phyloP scores from a whole-genome alignment of 2,113 vertebrate genomes.

The Pseudonaja textilis region DNA sequence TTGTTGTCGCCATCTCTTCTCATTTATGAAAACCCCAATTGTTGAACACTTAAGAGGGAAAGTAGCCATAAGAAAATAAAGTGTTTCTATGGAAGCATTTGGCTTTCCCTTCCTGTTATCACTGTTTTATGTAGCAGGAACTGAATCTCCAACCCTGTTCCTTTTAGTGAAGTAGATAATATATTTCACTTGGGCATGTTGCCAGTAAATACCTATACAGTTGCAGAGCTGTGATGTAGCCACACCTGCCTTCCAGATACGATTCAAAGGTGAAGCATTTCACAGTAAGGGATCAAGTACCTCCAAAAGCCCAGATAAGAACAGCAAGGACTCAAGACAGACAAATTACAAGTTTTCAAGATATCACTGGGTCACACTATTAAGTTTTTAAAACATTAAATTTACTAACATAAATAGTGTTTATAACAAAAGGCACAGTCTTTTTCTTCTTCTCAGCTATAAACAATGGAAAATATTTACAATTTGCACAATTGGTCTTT shows the following conservation, averaged over 20 bases:
- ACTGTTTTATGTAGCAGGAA: not conserved
- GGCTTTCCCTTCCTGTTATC: not conserved
- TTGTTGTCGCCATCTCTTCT: not conserved
- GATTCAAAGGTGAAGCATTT: not conserved
- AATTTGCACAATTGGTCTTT: conserved; percentile 73
- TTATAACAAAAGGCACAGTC: conserved; percentile 90
- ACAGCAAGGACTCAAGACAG: not conserved
- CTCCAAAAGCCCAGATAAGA: not conserved
- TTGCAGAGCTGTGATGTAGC: no score
- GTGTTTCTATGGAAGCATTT: not conserved
- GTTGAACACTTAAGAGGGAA: not conserved
- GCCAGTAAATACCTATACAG: not conserved
- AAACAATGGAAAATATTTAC: conserved; percentile 84
- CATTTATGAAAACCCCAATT: not conserved
- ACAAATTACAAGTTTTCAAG: not conserved
- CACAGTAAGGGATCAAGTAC: not conserved
- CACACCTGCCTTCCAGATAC: not conserved
- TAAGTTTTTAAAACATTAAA: conserved; percentile 69
- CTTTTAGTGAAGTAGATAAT: not conserved
- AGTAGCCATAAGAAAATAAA: not conserved
- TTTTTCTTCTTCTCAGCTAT: conserved; percentile 75
- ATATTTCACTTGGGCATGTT: not conserved
- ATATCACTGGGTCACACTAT: not conserved
- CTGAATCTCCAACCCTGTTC: not conserved
- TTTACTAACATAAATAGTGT: conserved; percentile 92